phyloP scores from a whole-genome alignment of 2,113 vertebrate species.

The Meriones unguiculatus region DNA sequence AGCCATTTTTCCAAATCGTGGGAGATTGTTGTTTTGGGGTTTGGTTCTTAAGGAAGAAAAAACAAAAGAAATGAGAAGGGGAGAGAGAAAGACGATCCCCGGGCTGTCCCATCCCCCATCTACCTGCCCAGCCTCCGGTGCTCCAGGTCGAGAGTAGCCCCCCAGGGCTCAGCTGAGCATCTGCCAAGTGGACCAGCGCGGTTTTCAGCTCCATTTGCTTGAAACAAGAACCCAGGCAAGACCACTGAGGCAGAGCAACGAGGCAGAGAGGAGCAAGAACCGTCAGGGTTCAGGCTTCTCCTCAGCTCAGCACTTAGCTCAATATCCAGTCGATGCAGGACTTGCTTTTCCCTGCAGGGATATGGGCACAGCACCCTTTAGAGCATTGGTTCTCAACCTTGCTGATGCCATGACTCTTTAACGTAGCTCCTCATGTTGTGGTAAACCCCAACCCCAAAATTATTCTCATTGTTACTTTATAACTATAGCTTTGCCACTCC shows the following conservation, averaged over 20 bases:
- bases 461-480: not conserved
- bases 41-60: not conserved
- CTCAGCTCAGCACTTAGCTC: not conserved
- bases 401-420: not conserved
- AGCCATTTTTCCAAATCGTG: constrained; percentile 34
- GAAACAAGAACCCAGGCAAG: not conserved
- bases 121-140: not conserved
- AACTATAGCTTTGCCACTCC: not conserved
- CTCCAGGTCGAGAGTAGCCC: fast-evolving
- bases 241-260: not conserved
- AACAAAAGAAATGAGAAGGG: not conserved
- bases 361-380: not conserved
- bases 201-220: not conserved
- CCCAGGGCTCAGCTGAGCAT: not conserved
- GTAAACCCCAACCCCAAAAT: not conserved
- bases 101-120: fast-evolving
- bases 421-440: not conserved
- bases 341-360: not conserved
- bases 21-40: not conserved
- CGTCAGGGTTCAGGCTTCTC: not conserved
- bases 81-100: not conserved
- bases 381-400: not conserved
- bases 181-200: fast-evolving
- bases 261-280: not conserved
- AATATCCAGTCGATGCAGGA: fast-evolving